Evolutionary conservation across 2,888 invertebrate genomes (phyloP).

Genomic region (Tenthredo notha): DNA sequence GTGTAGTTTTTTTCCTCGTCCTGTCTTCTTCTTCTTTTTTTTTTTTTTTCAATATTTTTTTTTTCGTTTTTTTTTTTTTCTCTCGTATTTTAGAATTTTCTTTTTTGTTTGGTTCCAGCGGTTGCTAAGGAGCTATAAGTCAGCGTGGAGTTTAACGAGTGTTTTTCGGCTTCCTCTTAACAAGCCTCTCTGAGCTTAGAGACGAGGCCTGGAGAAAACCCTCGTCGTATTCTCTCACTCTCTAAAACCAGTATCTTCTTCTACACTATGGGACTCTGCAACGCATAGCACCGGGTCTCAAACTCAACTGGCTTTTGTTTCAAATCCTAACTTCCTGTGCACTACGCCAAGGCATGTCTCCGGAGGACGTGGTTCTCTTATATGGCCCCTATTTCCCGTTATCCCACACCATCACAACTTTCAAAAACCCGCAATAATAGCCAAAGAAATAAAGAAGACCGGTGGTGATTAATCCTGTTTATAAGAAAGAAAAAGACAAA

Average conservation of each 20-base stretch:
- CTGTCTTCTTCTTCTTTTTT: neutral
- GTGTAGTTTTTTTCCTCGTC: neutral
- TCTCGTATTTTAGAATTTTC: conserved; percentile 8
- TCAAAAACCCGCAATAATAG: neutral
- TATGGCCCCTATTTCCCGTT: neutral
- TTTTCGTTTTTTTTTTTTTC: neutral
- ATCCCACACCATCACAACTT: neutral
- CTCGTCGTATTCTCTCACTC: neutral
- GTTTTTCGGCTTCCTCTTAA: conserved; percentile 61
- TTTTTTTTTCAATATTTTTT: neutral
- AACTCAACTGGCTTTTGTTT: conserved; percentile 57
- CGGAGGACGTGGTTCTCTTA: conserved; percentile 32
- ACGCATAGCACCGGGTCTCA: neutral
- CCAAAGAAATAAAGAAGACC: neutral
- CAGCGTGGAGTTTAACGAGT: conserved; percentile 61
- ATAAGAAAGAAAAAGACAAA: too few relatives aligned
- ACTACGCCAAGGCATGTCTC: conserved; percentile 33
- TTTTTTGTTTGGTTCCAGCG: conserved; percentile 33
- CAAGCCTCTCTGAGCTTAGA: conserved; percentile 56
- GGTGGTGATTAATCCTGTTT: neutral
- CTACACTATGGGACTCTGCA: neutral
- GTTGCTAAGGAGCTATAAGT: conserved; percentile 60
- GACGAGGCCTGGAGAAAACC: neutral
- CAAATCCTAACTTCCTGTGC: conserved; percentile 59
- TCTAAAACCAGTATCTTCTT: neutral